These are phyloP conservation scores for Anniella stebbinsi DNA, from an alignment of 2,797 vertebrate genomes.

Conservation along the genomic window DNA sequence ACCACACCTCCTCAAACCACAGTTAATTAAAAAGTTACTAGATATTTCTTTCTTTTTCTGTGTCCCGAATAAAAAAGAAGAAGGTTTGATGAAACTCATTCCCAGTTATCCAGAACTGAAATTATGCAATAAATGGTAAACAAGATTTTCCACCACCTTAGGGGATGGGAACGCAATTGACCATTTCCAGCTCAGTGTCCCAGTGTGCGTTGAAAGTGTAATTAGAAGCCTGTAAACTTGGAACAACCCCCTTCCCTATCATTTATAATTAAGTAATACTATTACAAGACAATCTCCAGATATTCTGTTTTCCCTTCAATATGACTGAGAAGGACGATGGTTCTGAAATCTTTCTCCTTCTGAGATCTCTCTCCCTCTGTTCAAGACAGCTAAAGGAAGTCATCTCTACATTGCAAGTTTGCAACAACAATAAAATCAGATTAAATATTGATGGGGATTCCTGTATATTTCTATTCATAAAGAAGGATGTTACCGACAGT, in stretches of 20 bases:
- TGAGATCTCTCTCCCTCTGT: background rate
- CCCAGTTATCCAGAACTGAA: constrained; percentile 50
- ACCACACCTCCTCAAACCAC: constrained; percentile 78
- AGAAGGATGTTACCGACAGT: background rate
- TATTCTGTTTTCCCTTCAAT: constrained; percentile 55
- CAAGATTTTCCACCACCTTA: constrained; percentile 60
- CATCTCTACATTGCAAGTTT: background rate
- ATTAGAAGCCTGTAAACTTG: constrained; percentile 60
- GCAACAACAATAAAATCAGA: background rate
- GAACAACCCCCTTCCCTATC: constrained; percentile 52
- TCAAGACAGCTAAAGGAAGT: background rate
- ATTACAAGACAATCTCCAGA: constrained; percentile 46
- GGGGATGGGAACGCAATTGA: constrained; percentile 51
- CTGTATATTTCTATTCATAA: background rate
- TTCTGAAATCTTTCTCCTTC: background rate
- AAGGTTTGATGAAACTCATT: constrained; percentile 65
- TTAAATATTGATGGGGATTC: background rate
- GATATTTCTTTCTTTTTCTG: constrained; percentile 71
- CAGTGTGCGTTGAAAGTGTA: constrained; percentile 53
- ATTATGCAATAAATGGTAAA: constrained; percentile 61
- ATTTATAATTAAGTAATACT: constrained; percentile 66
- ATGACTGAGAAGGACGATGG: background rate
- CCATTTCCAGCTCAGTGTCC: constrained; percentile 49
- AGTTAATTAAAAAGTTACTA: constrained; percentile 75
- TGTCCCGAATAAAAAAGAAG: constrained; percentile 63